A percentile compares a stretch with the other conserved stretches of the same genome.
These are phyloP conservation scores for Neosalanx taihuensis DNA, from an alignment of 2,797 vertebrate species.

Conservation along the genomic window DNA sequence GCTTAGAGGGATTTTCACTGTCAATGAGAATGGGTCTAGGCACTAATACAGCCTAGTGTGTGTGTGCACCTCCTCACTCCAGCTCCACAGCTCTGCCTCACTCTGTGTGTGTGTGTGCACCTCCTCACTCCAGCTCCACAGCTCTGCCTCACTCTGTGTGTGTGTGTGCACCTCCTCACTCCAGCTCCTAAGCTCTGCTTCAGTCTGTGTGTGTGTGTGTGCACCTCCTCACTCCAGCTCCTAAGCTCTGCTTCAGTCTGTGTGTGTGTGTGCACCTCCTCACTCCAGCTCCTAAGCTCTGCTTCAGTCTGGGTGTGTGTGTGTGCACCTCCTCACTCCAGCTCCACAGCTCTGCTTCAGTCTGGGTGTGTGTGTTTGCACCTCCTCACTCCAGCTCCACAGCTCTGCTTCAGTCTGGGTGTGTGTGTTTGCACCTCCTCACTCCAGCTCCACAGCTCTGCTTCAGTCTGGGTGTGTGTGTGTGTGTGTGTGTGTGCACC, in stretches of 20 bases:
- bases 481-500: conserved; percentile 59
- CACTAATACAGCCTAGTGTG: conserved; percentile 67
- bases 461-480: background rate
- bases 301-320: background rate
- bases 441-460: conserved; percentile 18
- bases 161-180: conserved; percentile 57
- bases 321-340: conserved; percentile 54
- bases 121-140: conserved; percentile 37
- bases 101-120: conserved; percentile 48
- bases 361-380: conserved; percentile 52
- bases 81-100: conserved; percentile 4
- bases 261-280: conserved; percentile 59
- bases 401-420: background rate
- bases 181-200: conserved; percentile 13
- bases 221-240: conserved; percentile 50
- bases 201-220: conserved; percentile 39
- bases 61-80: conserved; percentile 54
- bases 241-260: background rate
- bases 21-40: conserved; percentile 68
- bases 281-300: conserved; percentile 22
- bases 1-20: conserved; percentile 74
- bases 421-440: conserved; percentile 58
- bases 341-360: conserved; percentile 4
- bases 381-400: conserved; percentile 40
- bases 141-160: conserved; percentile 3